Base-by-base conservation (phyloP, 2,888 invertebrate genomes). In the Drosophila kanekoi region DNA sequence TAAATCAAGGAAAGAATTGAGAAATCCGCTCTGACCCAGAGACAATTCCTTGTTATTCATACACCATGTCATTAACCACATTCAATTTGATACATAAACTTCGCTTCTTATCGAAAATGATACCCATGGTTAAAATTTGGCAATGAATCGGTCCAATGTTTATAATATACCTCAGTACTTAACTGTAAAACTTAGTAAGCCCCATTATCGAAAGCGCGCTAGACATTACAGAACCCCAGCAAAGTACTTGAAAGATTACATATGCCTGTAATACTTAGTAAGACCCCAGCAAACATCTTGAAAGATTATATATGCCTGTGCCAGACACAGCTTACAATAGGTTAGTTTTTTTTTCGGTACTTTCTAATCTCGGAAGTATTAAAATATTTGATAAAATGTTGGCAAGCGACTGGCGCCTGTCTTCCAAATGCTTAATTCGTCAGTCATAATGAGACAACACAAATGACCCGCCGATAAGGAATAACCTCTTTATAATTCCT, bases 391-490 rank as follows among this genome's bases (percentile, higher is more conserved):
- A 52, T 49, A 37, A 57, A 67, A 73, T 44, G 28, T 18, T 3
- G 13, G 13, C 23, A 35, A 13, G 5, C 11, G 38, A 38, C 32
- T 3, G 49, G 37, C 41, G 51, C 13, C 54, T 51, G 13, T 44
- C 16, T 35, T 10, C 16, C 16, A 41, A n/a, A 4, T 52, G 5
- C 10, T 8, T 28, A 35, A 40, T 13, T 23, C 23, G 14, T 14
- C 75, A 59, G 52, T 73, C 64, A 64, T 70, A 59, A 45, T 70
- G 77, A 70, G 58, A n/a, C 71, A 35, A 64, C 63, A 44, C 8
- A 76, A 76, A 32, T 28, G 28, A 57, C 16, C 18, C 20, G 23
- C 13, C 52, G 66, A 77, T 74, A 71, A 51, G 66, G 5, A 40
- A 6, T 48, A 54, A 32, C n/a, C 33, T 37, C 35, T 28, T 61